These are phyloP conservation scores for Heliothis virescens DNA, from an alignment of 1,140 invertebrate species.

Conservation along the genomic window DNA sequence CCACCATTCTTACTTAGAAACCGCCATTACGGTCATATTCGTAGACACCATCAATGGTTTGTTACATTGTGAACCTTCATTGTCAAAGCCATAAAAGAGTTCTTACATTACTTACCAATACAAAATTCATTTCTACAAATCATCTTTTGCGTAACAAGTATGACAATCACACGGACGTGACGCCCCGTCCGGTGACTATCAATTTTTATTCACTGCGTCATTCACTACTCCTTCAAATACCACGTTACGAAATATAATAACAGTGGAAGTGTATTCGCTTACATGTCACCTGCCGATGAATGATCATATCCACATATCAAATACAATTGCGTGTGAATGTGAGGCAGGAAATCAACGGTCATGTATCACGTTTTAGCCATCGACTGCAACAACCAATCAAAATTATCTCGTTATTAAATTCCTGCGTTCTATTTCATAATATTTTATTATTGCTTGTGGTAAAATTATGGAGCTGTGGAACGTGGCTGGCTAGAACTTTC, in stretches of 20 bases:
- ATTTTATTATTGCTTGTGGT: background rate
- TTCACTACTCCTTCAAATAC: conserved; percentile 35
- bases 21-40: no score
- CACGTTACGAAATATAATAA: conserved; percentile 41
- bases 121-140: conserved; percentile 11
- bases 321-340: conserved; percentile 35
- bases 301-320: conserved; percentile 38
- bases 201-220: conserved; percentile 39
- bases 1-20: background rate
- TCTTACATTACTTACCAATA: background rate
- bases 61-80: background rate
- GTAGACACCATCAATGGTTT: background rate
- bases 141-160: conserved; percentile 27
- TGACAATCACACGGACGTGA: conserved; percentile 28
- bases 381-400: background rate
- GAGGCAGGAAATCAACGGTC: conserved; percentile 28
- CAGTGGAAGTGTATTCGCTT: conserved; percentile 36
- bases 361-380: conserved; percentile 34
- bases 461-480: background rate
- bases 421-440: background rate
- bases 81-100: conserved; percentile 7
- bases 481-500: background rate
- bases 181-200: conserved; percentile 27
- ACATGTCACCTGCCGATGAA: conserved; percentile 32
- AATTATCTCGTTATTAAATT: conserved; percentile 1